Conservation (phyloP, 53 echinoderm and acorn worm species). For the Hippasteria phrygiana region DNA sequence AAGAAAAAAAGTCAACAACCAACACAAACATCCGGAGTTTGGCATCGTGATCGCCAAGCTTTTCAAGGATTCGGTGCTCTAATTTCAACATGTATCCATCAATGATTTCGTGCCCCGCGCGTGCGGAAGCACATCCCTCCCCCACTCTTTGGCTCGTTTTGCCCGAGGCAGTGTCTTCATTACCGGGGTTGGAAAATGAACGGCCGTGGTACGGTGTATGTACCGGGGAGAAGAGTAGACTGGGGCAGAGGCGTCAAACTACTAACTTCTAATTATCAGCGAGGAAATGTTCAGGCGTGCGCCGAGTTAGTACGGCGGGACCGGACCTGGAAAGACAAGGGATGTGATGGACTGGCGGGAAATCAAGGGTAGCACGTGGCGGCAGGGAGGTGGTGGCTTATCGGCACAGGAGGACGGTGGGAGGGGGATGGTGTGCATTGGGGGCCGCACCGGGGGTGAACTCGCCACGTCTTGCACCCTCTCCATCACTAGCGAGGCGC, state of each 20-base stretch:
- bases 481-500: not conserved
- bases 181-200: slow-evolving; percentile 35
- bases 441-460: too few relatives aligned
- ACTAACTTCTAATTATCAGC: slow-evolving; percentile 71
- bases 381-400: slow-evolving; percentile 54
- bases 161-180: slow-evolving; percentile 40
- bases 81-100: slow-evolving; percentile 59
- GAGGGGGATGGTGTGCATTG: too few relatives aligned
- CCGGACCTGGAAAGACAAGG: slow-evolving; percentile 22
- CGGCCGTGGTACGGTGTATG: not conserved
- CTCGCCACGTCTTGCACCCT: not conserved
- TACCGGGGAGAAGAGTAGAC: not conserved
- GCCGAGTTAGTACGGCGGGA: slow-evolving; percentile 60
- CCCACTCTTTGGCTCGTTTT: not conserved
- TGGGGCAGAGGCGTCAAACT: slow-evolving; percentile 67
- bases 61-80: not conserved
- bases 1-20: not conserved
- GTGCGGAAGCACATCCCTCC: not conserved
- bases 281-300: slow-evolving; percentile 61
- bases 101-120: not conserved
- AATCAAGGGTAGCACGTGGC: slow-evolving; percentile 59
- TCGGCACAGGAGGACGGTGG: slow-evolving; percentile 9
- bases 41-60: slow-evolving; percentile 1
- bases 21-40: slow-evolving; percentile 16
- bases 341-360: slow-evolving; percentile 50